These are phyloP conservation scores for Hyla sarda DNA, from an alignment of 2,113 vertebrate genomes.

Conservation along the genomic window DNA sequence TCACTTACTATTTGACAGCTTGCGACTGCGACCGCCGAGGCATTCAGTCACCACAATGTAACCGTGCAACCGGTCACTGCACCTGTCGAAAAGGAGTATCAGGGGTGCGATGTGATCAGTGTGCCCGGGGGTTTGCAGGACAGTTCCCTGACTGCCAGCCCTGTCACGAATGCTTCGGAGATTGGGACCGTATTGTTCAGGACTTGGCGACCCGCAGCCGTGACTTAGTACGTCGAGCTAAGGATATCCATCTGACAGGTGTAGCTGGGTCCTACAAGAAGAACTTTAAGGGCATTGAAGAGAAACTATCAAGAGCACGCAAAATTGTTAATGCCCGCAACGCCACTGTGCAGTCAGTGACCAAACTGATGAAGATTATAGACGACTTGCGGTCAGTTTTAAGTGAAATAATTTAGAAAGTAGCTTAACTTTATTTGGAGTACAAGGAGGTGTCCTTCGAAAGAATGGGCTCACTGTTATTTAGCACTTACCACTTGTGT, in stretches of 20 bases:
- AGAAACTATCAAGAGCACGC: constrained; percentile 80
- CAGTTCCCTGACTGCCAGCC: constrained; percentile 89
- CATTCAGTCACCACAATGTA: constrained; percentile 86
- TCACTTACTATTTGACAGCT: constrained; percentile 73
- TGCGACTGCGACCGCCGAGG: constrained; percentile 93
- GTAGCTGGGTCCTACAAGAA: constrained; percentile 82
- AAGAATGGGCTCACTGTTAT: too few relatives aligned
- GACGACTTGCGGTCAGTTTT: constrained; percentile 85
- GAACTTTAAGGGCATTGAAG: constrained; percentile 81
- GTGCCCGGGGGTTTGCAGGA: constrained; percentile 91
- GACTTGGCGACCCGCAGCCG: constrained; percentile 83
- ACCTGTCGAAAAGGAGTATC: constrained; percentile 89
- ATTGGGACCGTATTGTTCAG: constrained; percentile 97
- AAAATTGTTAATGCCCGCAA: constrained; percentile 85
- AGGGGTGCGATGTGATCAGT: constrained; percentile 94
- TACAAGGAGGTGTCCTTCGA: too few relatives aligned
- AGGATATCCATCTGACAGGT: constrained; percentile 86
- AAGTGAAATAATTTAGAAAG: too few relatives aligned
- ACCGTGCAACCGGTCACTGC: constrained; percentile 87
- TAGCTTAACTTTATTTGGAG: neutral
- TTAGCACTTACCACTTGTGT: too few relatives aligned
- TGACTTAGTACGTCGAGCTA: constrained; percentile 75
- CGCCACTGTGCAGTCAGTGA: constrained; percentile 74
- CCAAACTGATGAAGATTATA: constrained; percentile 79
- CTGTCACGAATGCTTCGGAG: constrained; percentile 94